Evolutionary conservation across 1,140 invertebrate species (phyloP), one percentile per base, ranked within the genome.

Genomic region (Wasmannia auropunctata): DNA sequence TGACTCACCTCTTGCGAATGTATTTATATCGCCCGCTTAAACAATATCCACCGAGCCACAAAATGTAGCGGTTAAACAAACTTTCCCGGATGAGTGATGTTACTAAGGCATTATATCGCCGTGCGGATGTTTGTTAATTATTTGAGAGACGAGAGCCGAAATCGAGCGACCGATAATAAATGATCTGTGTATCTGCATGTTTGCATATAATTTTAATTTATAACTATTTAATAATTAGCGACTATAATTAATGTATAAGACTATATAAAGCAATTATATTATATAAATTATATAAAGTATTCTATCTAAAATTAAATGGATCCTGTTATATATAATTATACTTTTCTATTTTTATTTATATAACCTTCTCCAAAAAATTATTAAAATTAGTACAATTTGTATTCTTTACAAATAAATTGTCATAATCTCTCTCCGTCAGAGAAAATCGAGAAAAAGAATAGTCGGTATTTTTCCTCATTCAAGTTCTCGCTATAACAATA

Each of bases 21-120:
- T 83, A 83, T 83, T 83, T 83, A 83, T 83, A 83, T 83, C 69
- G 67, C 4, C 11, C 49, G 79, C 37, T 74, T 72, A 60, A 83
- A 83, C 65, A 81, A 72, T 81, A 81, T 81, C 5, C 25, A 28
- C 22, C 6, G 28, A 2, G n/a, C 49, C 65, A 28, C 67, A 58
- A 46, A 65, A 79, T 83, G 67, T 46, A 74, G 51, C 28, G 79
- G 51, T 74, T 74, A 16, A 83, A 81, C 79, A 28, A 81, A 83
- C 79, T 83, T 83, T 72, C 49, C 37, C 37, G 25, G 3, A 8
- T 74, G 51, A 74, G 60, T 79, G 31, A 79, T 79, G 43, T 79
- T 79, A 25, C 37, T 60, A 74, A 83, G 67, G 76, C 19, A 85
- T 54, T 81, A 58, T 37, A 85, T 54, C 37, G 76, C 25, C 72